These are phyloP conservation scores for Arothron firmamentum DNA, from an alignment of 2,113 vertebrate genomes.

Conservation along the genomic window DNA sequence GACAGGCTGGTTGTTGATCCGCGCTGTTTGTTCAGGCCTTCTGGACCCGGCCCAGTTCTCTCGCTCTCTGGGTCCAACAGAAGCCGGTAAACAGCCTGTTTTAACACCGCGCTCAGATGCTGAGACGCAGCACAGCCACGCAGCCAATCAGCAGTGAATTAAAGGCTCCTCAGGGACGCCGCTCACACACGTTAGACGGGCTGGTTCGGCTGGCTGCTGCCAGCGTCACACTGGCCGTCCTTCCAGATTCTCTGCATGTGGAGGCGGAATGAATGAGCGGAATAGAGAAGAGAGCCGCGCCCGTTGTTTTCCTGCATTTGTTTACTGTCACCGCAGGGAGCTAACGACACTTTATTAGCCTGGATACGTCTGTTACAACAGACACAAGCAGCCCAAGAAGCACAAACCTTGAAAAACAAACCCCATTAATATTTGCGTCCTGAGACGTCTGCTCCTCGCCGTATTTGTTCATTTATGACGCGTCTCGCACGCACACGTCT, in stretches of 20 bases:
- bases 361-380: constrained; percentile 56
- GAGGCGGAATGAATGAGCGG: constrained; percentile 7
- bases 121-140: constrained; percentile 54
- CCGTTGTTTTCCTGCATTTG: constrained; percentile 40
- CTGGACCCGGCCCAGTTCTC: constrained; percentile 50
- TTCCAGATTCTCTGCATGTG: constrained; percentile 21
- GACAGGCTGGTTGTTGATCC: not conserved
- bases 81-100: constrained; percentile 55
- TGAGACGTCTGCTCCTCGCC: constrained; percentile 24
- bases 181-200: constrained; percentile 47
- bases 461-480: constrained; percentile 43
- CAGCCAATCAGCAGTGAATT: constrained; percentile 58
- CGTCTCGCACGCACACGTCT: constrained; percentile 14
- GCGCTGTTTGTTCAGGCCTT: constrained; percentile 45
- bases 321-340: constrained; percentile 54
- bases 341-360: constrained; percentile 55
- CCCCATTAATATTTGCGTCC: constrained; percentile 51
- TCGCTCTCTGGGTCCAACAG: constrained; percentile 21
- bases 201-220: constrained; percentile 41
- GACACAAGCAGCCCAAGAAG: constrained; percentile 20
- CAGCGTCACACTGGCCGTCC: constrained; percentile 13
- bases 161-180: constrained; percentile 53
- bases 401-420: constrained; percentile 48
- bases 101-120: constrained; percentile 58
- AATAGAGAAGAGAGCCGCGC: constrained; percentile 11